Evolutionary conservation across 2,113 vertebrate genomes (phyloP).

Genomic region (Emydura subglobosa): DNA sequence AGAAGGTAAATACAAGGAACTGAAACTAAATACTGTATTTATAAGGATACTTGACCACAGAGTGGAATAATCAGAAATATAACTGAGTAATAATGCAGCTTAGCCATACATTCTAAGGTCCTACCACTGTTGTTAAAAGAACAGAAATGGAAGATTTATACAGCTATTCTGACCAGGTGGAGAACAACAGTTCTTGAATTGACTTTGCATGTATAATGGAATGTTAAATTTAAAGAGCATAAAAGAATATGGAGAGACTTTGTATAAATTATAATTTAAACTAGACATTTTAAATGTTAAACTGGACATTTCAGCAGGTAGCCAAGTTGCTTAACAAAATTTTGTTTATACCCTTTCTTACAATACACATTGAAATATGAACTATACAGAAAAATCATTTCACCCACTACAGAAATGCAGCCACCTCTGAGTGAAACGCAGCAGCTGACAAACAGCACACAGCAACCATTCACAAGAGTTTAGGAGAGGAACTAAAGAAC

Average conservation of each 20-base stretch:
- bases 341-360: background rate
- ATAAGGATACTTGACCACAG: background rate
- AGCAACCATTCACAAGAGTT: background rate
- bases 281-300: background rate
- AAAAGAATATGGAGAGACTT: background rate
- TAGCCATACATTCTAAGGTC: too few relatives aligned
- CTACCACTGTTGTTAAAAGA: background rate
- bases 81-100: background rate
- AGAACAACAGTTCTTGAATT: background rate
- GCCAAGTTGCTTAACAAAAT: background rate
- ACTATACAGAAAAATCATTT: background rate
- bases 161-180: background rate
- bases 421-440: background rate
- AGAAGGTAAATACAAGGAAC: background rate
- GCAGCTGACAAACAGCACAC: background rate
- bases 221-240: background rate
- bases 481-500: background rate
- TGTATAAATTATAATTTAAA: background rate
- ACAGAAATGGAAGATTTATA: background rate
- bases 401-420: background rate
- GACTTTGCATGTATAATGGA: background rate
- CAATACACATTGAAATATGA: background rate
- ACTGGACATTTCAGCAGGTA: background rate
- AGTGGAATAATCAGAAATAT: background rate
- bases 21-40: background rate